phyloP scores from a whole-genome alignment of 1,140 invertebrate genomes.

The Brachionus rubens region DNA sequence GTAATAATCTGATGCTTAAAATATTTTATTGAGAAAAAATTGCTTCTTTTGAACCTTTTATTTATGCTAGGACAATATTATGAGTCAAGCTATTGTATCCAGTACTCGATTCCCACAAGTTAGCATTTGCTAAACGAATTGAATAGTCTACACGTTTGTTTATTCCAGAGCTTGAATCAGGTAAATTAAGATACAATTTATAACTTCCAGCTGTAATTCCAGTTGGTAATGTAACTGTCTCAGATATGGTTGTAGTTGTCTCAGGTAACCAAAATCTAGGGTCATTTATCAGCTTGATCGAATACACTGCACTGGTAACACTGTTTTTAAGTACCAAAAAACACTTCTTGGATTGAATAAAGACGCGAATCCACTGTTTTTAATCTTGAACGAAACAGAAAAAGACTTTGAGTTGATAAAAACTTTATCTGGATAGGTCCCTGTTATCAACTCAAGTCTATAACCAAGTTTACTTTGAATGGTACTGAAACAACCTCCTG shows the following conservation, averaged over 20 bases:
- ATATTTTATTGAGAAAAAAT: no score
- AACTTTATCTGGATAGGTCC: background rate
- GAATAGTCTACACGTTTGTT: background rate
- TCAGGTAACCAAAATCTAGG: background rate
- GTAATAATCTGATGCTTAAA: no score
- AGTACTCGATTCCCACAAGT: background rate
- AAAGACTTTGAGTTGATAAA: background rate
- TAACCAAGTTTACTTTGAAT: background rate
- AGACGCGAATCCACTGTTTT: conserved; percentile 4
- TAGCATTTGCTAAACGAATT: background rate
- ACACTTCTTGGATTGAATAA: background rate
- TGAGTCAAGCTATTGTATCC: background rate
- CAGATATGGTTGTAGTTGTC: background rate
- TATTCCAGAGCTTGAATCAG: background rate
- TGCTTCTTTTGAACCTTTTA: no score
- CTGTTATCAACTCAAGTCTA: conserved; percentile 19
- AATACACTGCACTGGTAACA: background rate
- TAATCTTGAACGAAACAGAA: background rate
- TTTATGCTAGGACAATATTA: no score
- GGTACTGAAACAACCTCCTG: background rate
- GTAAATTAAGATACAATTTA: background rate
- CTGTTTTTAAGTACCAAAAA: conserved; percentile 13
- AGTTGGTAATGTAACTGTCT: background rate
- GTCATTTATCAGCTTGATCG: background rate
- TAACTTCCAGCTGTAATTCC: background rate